These are phyloP conservation scores for Trogon melanurus DNA, from an alignment of 2,113 vertebrate genomes.

Conservation along the genomic window DNA sequence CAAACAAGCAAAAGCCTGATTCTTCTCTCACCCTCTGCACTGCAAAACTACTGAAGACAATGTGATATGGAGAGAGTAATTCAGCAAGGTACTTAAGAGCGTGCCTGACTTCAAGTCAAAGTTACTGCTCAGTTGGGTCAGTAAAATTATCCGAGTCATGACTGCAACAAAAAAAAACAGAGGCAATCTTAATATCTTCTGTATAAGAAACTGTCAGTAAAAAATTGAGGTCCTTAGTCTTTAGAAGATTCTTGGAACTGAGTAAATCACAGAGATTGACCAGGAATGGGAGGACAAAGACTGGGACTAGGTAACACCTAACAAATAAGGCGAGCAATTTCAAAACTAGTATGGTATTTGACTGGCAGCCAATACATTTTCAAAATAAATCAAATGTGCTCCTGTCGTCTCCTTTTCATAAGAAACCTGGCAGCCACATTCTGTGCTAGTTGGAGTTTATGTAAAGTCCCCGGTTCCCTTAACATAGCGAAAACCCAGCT, in stretches of 20 bases:
- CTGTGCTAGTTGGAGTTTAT: slow-evolving; percentile 55
- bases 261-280: slow-evolving; percentile 12
- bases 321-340: slow-evolving; percentile 63
- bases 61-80: neutral
- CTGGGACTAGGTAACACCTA: slow-evolving; percentile 48
- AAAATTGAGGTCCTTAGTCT: neutral
- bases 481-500: slow-evolving; percentile 50
- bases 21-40: neutral
- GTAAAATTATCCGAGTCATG: neutral
- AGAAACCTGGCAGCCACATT: slow-evolving; percentile 69
- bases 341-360: slow-evolving; percentile 69
- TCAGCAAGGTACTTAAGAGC: neutral
- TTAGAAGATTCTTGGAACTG: neutral
- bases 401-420: slow-evolving; percentile 75
- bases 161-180: neutral
- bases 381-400: slow-evolving; percentile 70
- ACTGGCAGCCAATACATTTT: slow-evolving; percentile 68
- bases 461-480: slow-evolving; percentile 65
- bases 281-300: slow-evolving; percentile 44
- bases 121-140: neutral
- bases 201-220: neutral
- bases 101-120: neutral
- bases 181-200: neutral
- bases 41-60: neutral
- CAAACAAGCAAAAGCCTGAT: neutral